Base-by-base conservation (phyloP, 2,888 invertebrate species). In the Cerastis leucographa region DNA sequence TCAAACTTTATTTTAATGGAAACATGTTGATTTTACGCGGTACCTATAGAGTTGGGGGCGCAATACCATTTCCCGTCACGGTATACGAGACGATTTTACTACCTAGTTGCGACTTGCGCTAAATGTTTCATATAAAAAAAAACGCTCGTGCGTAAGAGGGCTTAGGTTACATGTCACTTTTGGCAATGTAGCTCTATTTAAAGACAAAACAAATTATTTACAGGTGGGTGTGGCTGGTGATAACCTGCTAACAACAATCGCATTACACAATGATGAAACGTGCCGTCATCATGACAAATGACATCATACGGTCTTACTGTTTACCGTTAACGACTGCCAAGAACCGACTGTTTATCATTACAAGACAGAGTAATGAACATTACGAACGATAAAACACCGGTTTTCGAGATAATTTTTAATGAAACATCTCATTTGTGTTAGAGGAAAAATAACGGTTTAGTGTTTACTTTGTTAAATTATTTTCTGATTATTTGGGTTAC, bases 241-340 rank as follows among this genome's bases (percentile, higher is more conserved):
- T 29, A 61, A 42, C 49, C 46, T 61, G 35, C 46, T 54, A 49
- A n/a, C 14, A n/a, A 79, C n/a, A 66, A 46, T 56, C 49, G 44
- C 61, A 61, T 44, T 44, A 35, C 8, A 66, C 4, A 1, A 65
- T 80, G 80, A 85, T 68, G 68, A 69, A 61, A 64, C 7, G 8
- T 54, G 62, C 9, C 51, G 82, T 81, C 82, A 85, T 72, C 80
- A 72, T 54, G 46, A 65, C 19, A 44, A 70, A 85, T 81, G 81
- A 81, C 46, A 69, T 81, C 81, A 81, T 81, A 54, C 56, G 44
- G n/a, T 19, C 40, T 19, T 44, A 68, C 22, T 85, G 75, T 81
- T 68, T 74, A 68, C 49, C 12, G n/a, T 68, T 81, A 68, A 81
- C 64, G 25, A 68, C 22, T 51, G 42, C 56, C 12, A 65, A 19